phyloP scores from a whole-genome alignment of 2,797 vertebrate genomes.

The Tamandua tetradactyla region DNA sequence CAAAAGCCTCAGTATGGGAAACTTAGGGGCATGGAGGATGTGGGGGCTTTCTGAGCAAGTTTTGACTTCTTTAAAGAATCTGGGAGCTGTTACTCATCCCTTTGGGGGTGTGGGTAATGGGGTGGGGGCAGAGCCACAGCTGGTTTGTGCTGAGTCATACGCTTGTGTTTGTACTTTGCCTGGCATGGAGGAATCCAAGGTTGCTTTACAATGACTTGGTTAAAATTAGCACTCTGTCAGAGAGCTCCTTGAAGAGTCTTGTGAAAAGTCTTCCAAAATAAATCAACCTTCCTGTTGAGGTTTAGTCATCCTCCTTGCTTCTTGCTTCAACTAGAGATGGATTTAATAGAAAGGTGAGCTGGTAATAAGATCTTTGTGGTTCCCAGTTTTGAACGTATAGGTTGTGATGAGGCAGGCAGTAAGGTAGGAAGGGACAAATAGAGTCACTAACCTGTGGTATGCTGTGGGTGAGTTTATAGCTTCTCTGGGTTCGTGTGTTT shows the following conservation, averaged over 20 bases:
- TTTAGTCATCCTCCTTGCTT: slow-evolving; percentile 64
- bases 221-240: slow-evolving; percentile 72
- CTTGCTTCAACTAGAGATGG: slow-evolving; percentile 58
- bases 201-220: slow-evolving; percentile 75
- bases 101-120: background rate
- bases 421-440: background rate
- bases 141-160: slow-evolving; percentile 66
- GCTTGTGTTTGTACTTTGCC: slow-evolving; percentile 61
- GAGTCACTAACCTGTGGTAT: background rate
- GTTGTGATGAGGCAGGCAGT: background rate
- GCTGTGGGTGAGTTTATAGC: background rate
- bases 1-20: background rate
- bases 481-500: background rate
- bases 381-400: background rate
- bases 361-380: background rate
- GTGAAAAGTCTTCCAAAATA: slow-evolving; percentile 67
- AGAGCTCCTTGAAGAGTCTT: slow-evolving; percentile 61
- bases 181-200: slow-evolving; percentile 69
- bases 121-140: slow-evolving; percentile 40
- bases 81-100: slow-evolving; percentile 44
- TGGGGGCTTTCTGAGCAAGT: background rate
- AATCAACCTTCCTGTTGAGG: slow-evolving; percentile 64
- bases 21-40: background rate
- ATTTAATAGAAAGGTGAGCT: slow-evolving; percentile 51
- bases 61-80: background rate